These are phyloP conservation scores for Polylopha cassiicola DNA, from an alignment of 2,888 invertebrate species.

Conservation along the genomic window DNA sequence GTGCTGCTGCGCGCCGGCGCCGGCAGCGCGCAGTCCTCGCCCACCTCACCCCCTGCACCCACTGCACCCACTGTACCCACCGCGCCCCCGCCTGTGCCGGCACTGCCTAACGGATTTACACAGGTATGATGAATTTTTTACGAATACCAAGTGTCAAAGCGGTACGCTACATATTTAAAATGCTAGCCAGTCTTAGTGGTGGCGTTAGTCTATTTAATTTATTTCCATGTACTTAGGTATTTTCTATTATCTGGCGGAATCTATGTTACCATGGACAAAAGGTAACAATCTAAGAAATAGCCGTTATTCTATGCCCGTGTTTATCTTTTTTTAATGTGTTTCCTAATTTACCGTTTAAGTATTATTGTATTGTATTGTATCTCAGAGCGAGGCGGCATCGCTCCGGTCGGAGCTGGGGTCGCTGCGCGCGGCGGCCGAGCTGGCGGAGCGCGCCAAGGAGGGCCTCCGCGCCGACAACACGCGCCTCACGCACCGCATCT, in stretches of 20 bases:
- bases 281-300: too few species aligned
- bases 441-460: conserved; percentile 80
- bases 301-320: too few species aligned
- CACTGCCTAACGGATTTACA: conserved; percentile 42
- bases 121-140: conserved; percentile 38
- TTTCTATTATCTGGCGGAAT: too few species aligned
- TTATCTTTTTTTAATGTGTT: too few species aligned
- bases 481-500: conserved; percentile 90
- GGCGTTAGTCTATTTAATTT: too few species aligned
- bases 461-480: conserved; percentile 86
- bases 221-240: too few species aligned
- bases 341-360: not conserved
- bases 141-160: not conserved
- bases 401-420: conserved; percentile 78
- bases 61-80: conserved; percentile 27
- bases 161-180: not conserved
- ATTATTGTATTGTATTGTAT: conserved; percentile 5
- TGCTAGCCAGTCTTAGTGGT: too few species aligned
- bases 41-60: conserved; percentile 54
- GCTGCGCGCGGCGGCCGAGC: conserved; percentile 78
- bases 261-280: too few species aligned
- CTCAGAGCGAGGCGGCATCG: conserved; percentile 70
- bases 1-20: conserved; percentile 78
- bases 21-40: conserved; percentile 79
- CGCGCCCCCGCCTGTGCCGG: conserved; percentile 18